A percentile compares a stretch with the other conserved stretches of the same genome.
phyloP scores from a whole-genome alignment of 2,888 invertebrate genomes.

The Cyrtodaria siliqua region DNA sequence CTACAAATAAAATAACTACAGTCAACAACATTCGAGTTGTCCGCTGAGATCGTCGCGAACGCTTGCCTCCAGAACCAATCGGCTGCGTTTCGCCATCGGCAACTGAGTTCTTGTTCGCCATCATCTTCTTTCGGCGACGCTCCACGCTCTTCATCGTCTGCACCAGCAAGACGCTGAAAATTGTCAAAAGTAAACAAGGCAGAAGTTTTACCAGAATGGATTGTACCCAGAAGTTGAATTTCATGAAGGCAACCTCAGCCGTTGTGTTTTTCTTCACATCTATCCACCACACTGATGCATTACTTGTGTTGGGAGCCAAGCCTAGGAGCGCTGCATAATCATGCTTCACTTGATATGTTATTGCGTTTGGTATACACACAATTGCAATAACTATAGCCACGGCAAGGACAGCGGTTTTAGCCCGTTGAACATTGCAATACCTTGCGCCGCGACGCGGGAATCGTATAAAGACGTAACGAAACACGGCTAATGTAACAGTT shows the following conservation, averaged over 20 bases:
- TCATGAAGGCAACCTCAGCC: constrained; percentile 76
- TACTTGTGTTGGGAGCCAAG: constrained; percentile 28
- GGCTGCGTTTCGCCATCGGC: constrained; percentile 71
- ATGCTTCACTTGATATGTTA: constrained; percentile 87
- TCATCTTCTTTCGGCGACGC: constrained; percentile 78
- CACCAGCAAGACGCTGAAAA: constrained; percentile 87
- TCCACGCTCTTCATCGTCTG: constrained; percentile 85
- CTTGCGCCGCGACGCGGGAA: constrained; percentile 92
- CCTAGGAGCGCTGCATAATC: constrained; percentile 6
- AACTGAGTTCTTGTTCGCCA: constrained; percentile 67
- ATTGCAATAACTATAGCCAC: constrained; percentile 80
- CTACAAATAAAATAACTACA: constrained; percentile 94
- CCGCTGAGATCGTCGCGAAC: constrained; percentile 88
- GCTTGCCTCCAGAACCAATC: constrained; percentile 63
- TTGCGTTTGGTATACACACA: constrained; percentile 84
- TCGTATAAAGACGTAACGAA: constrained; percentile 90
- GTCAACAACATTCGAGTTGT: constrained; percentile 96
- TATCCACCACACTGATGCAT: constrained; percentile 82
- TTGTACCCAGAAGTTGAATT: constrained; percentile 96
- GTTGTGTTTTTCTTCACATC: constrained; percentile 87
- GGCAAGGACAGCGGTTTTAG: constrained; percentile 92
- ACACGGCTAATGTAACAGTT: constrained; percentile 96
- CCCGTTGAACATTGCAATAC: constrained; percentile 94
- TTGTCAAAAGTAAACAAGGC: constrained; percentile 95
- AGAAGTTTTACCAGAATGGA: constrained; percentile 96